Percentiles rank a stretch among this genome's conserved stretches.
Evolutionary conservation across 1,140 invertebrate species (phyloP).

Genomic region (Drosophila sulfurigaster): DNA sequence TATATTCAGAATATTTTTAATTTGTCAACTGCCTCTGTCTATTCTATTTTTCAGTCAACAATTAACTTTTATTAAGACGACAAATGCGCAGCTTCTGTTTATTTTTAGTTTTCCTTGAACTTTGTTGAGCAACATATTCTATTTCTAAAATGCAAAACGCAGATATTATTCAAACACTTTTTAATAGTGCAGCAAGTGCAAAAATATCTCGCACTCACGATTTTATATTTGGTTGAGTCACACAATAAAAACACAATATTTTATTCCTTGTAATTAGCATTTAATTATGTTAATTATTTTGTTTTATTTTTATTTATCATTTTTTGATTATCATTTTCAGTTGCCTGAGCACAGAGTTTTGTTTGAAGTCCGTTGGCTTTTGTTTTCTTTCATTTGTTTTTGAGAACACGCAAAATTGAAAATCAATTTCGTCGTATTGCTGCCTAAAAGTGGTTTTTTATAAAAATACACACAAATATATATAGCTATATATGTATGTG

Average conservation of each 20-base stretch:
- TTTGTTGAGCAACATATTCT: too few relatives aligned
- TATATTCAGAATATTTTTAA: too few relatives aligned
- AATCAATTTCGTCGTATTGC: conserved; percentile 4
- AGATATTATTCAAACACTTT: neutral
- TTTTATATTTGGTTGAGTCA: neutral
- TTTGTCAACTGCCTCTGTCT: too few relatives aligned
- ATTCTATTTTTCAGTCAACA: too few relatives aligned
- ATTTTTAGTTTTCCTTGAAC: too few relatives aligned
- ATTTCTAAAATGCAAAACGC: neutral
- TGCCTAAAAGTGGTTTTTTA: conserved; percentile 8
- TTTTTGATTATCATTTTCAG: conserved; percentile 70
- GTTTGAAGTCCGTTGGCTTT: conserved; percentile 41
- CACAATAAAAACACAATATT: conserved; percentile 27
- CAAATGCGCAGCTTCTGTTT: too few relatives aligned
- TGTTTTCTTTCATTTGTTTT: conserved; percentile 8
- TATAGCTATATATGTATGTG: conserved; percentile 5
- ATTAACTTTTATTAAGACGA: too few relatives aligned
- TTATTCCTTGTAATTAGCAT: conserved; percentile 46
- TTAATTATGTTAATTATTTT: conserved; percentile 36
- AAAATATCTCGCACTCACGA: neutral
- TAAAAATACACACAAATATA: conserved; percentile 57
- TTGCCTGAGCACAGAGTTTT: conserved; percentile 61
- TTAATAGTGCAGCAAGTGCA: neutral
- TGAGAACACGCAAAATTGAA: conserved; percentile 3
- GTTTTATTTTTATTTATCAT: conserved; percentile 9